Conservation (phyloP, 2,888 invertebrate genomes). For the Pachymerium ferrugineum region DNA sequence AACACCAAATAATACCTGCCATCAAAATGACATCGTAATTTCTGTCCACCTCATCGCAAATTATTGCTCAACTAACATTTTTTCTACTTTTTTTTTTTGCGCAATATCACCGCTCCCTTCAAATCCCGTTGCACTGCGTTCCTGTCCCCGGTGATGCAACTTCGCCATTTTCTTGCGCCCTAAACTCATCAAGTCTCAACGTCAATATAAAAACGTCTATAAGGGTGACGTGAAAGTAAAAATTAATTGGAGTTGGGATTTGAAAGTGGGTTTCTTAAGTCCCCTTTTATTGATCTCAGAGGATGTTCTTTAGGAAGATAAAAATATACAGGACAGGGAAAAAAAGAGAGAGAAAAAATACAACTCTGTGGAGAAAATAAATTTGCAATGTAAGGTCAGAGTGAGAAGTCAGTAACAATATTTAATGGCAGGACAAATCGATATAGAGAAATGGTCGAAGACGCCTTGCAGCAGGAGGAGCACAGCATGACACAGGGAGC, state of each 20-base stretch:
- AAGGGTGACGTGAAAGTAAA: conserved; percentile 12
- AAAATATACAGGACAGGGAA: not conserved
- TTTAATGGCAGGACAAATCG: not conserved
- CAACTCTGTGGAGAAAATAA: conserved; percentile 4
- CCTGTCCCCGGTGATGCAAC: conserved; percentile 10
- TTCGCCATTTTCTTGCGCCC: not conserved
- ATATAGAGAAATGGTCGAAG: conserved; percentile 10
- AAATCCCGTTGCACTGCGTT: too few relatives aligned
- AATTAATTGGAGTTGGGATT: conserved; percentile 27
- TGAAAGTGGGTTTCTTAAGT: not conserved
- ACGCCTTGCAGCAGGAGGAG: not conserved
- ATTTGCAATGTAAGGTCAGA: conserved; percentile 22
- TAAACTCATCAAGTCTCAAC: conserved; percentile 5
- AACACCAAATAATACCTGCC: too few relatives aligned
- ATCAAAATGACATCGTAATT: too few relatives aligned
- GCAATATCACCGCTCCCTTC: too few relatives aligned
- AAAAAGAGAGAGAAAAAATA: not conserved
- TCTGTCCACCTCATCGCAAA: too few relatives aligned
- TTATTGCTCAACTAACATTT: too few relatives aligned
- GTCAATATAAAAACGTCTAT: conserved; percentile 14
- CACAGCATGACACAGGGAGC: not conserved
- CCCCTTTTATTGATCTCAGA: conserved; percentile 7
- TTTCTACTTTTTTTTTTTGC: too few relatives aligned
- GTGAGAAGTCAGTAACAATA: conserved; percentile 9
- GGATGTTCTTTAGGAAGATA: not conserved